Evolutionary conservation across 2,888 invertebrate genomes (phyloP).

Genomic region (Cephus pygmeus): DNA sequence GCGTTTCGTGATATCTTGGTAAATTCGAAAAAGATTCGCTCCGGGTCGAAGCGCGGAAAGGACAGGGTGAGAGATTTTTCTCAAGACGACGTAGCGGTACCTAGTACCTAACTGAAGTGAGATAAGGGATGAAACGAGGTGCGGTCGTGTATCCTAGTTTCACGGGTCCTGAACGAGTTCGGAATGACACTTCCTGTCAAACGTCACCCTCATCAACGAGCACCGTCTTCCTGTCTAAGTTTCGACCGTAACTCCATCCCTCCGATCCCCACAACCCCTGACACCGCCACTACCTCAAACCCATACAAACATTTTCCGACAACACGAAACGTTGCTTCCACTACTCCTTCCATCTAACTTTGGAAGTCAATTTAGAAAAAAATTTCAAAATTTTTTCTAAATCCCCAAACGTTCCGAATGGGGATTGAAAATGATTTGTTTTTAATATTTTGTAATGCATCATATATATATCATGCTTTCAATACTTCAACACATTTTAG

Average conservation of each 20-base stretch:
- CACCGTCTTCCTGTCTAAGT: constrained; percentile 3
- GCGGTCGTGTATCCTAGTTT: constrained; percentile 6
- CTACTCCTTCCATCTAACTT: background rate
- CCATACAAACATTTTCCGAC: background rate
- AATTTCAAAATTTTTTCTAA: background rate
- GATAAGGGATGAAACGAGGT: constrained; percentile 11
- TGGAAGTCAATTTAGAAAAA: background rate
- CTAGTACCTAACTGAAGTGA: constrained; percentile 4
- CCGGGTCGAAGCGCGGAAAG: background rate
- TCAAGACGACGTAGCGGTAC: background rate
- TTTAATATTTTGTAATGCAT: background rate
- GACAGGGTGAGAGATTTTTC: constrained; percentile 2
- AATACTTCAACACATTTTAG: background rate
- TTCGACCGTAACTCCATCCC: constrained; percentile 5
- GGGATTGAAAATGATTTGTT: background rate
- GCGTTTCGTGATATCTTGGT: background rate
- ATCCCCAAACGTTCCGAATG: background rate
- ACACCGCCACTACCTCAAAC: background rate
- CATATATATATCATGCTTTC: too few relatives aligned
- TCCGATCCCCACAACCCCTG: background rate
- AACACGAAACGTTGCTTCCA: background rate
- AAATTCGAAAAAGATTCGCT: background rate
- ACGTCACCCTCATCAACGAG: constrained; percentile 5
- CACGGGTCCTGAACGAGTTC: constrained; percentile 11
- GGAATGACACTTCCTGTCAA: background rate